Conservation (phyloP, 1,140 invertebrate genomes). For the Lamellibrachia luymesi region DNA sequence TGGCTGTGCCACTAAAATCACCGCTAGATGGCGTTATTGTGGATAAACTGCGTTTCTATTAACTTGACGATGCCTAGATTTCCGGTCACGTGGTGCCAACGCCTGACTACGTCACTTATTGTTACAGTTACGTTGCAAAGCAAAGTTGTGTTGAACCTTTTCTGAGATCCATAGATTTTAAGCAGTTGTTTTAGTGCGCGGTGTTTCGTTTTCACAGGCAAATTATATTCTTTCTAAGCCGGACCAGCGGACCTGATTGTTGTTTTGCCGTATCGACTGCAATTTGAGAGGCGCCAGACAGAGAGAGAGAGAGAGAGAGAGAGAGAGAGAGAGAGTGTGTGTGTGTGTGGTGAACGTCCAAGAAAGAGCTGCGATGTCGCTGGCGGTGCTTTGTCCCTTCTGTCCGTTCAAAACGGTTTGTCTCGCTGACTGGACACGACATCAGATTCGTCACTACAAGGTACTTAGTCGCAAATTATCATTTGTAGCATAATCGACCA, state of each 20-base stretch:
- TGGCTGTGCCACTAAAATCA: not conserved
- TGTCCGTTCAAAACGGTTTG: not conserved
- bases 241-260: not conserved
- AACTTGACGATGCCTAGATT: not conserved
- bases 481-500: not conserved
- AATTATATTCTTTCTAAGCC: not conserved
- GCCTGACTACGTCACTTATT: not conserved
- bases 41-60: not conserved
- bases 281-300: not conserved
- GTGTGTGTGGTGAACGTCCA: not conserved
- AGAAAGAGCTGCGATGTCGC: not conserved
- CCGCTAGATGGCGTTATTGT: not conserved
- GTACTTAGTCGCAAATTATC: not conserved
- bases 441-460: not conserved
- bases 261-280: not conserved
- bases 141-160: not conserved
- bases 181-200: not conserved
- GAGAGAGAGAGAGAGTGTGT: not conserved
- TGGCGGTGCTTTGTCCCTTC: not conserved
- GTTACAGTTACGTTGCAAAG: not conserved
- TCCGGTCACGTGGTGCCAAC: not conserved
- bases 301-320: not conserved
- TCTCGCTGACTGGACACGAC: not conserved
- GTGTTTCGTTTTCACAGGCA: not conserved
- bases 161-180: not conserved